Base-by-base conservation (phyloP, 2,888 invertebrate species). In the Lithophane socia region DNA sequence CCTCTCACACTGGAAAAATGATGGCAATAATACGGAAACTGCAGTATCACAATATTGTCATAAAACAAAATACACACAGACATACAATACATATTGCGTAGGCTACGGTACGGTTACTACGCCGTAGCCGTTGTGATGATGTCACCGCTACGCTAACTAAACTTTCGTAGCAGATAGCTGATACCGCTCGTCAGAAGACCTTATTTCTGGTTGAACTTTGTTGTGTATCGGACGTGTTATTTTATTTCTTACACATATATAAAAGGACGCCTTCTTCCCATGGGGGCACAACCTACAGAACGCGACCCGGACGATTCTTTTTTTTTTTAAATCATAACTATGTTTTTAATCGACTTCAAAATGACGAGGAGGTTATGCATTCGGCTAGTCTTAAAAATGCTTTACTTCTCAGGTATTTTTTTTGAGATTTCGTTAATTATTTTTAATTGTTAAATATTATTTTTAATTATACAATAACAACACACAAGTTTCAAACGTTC, bases 111-210 rank as follows among this genome's bases (percentile, higher is more conserved):
- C 24, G 16, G 47, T 56, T 72, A 12, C 78, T 82, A 82, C 73
- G 83, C 24, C 52, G 79, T 83, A 63, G 79, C 66, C 18, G 7
- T 49, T 52, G 58, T 37, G 58, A 61, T 80, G 56, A 68, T 10
- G 56, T 84, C 68, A 80, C 29, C 21, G 67, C 75, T 80, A 80
- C 74, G 79, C 21, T 3, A 16, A 8, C 71, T 49, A 52, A 54
- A 66, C 49, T 52, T 58, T 68, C 63, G 79, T 79, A 75, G 75
- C 61, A 60, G 13, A 18, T 21, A 16, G 3, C 60, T 10, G 52
- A 60, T 37, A 56, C 1, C 9, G 80, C 74, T 79, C 61, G 56
- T 18, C 42, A 13, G n/a, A 18, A 16, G 8, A 8, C 13, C 29
- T 16, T 24, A 72, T 54, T 29, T 29, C 9, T 44, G n/a, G 16